A percentile compares a stretch with the other conserved stretches of the same genome.
phyloP scores from a whole-genome alignment of 1,140 invertebrate genomes.

The Cepaea nemoralis region DNA sequence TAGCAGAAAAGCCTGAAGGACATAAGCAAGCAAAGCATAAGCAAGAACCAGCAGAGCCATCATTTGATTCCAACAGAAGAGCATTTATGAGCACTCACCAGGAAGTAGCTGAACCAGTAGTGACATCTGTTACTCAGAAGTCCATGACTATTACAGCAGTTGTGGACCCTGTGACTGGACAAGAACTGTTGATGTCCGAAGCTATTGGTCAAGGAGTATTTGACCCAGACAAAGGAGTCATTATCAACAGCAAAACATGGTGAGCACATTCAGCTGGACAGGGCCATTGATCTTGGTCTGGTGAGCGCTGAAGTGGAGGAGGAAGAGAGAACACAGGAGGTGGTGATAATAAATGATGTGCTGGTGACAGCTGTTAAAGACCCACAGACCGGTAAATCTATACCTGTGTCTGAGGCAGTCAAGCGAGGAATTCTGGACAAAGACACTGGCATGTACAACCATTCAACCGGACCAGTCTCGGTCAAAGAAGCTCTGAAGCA shows the following conservation, averaged over 20 bases:
- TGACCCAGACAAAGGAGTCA: constrained; percentile 59
- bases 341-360: constrained; percentile 53
- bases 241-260: constrained; percentile 67
- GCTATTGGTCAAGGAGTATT: constrained; percentile 82
- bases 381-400: constrained; percentile 80
- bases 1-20: constrained; percentile 74
- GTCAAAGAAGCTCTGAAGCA: constrained; percentile 81
- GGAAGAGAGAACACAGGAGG: constrained; percentile 51
- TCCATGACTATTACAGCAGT: constrained; percentile 74
- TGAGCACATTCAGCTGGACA: constrained; percentile 71
- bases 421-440: constrained; percentile 63
- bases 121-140: constrained; percentile 79
- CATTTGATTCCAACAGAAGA: constrained; percentile 80
- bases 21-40: constrained; percentile 80
- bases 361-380: constrained; percentile 71
- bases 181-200: constrained; percentile 83
- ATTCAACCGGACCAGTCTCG: constrained; percentile 63
- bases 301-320: constrained; percentile 71
- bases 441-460: constrained; percentile 78
- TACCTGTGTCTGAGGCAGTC: constrained; percentile 76
- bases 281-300: constrained; percentile 77
- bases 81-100: constrained; percentile 50
- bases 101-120: constrained; percentile 75
- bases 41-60: constrained; percentile 83
- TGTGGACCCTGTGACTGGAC: constrained; percentile 74